Conservation (phyloP, 1,140 invertebrate genomes). For the Drosophila littoralis region DNA sequence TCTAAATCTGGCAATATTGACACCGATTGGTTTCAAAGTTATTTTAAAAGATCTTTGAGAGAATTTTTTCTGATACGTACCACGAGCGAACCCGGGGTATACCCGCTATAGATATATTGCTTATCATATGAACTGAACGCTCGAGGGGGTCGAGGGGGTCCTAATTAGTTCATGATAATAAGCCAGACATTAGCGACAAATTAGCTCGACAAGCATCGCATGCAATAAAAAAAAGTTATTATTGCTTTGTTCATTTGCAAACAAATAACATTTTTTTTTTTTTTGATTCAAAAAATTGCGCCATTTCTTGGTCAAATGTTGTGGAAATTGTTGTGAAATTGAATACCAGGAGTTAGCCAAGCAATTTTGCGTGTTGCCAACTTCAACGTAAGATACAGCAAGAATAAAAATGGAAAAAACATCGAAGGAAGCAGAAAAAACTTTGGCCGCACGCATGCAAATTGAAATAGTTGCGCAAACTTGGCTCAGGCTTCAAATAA, state of each 20-base stretch:
- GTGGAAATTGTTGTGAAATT: slow-evolving; percentile 10
- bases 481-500: slow-evolving; percentile 22
- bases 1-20: no score
- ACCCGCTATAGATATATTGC: no score
- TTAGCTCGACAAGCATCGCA: neutral
- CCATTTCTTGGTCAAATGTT: slow-evolving; percentile 6
- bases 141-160: no score
- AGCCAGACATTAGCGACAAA: no score
- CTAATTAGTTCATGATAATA: no score
- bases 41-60: no score
- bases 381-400: neutral
- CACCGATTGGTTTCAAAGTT: no score
- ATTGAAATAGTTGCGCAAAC: slow-evolving; percentile 49
- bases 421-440: slow-evolving; percentile 13
- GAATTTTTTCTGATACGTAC: no score
- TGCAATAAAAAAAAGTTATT: neutral
- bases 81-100: no score
- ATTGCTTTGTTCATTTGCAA: neutral
- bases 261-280: slow-evolving; percentile 1
- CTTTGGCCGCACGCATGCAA: slow-evolving; percentile 42
- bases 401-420: neutral
- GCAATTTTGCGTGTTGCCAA: slow-evolving; percentile 6
- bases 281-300: neutral
- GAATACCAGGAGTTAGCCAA: slow-evolving; percentile 3
- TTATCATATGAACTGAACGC: no score